Conservation (phyloP, 1,140 invertebrate genomes). For the Telenomus remus region DNA sequence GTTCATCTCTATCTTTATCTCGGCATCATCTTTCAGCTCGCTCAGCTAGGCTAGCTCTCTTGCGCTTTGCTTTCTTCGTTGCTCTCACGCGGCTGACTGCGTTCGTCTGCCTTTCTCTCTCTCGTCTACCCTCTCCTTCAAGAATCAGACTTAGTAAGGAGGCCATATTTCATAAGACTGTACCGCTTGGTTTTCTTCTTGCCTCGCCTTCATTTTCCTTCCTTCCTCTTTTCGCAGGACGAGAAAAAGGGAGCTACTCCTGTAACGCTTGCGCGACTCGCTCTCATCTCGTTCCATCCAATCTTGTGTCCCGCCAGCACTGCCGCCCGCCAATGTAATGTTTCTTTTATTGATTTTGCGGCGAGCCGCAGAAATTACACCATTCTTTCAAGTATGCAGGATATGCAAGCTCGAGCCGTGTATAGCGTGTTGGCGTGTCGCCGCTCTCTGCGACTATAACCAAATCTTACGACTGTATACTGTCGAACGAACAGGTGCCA, state of each 20-base stretch:
- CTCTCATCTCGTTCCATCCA: slow-evolving; percentile 72
- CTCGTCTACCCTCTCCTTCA: slow-evolving; percentile 47
- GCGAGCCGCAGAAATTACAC: slow-evolving; percentile 70
- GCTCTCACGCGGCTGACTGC: slow-evolving; percentile 1
- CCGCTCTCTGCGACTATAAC: slow-evolving; percentile 1
- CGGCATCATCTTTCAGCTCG: slow-evolving; percentile 50
- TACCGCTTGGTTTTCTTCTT: slow-evolving; percentile 65
- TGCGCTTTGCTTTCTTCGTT: slow-evolving; percentile 20
- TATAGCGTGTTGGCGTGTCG: slow-evolving; percentile 25
- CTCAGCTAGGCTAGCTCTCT: slow-evolving; percentile 27
- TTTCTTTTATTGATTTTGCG: slow-evolving; percentile 77
- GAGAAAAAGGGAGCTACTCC: slow-evolving; percentile 60
- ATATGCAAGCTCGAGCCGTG: slow-evolving; percentile 41
- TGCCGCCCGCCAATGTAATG: slow-evolving; percentile 74
- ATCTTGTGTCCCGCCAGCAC: slow-evolving; percentile 64
- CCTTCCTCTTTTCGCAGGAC: slow-evolving; percentile 59
- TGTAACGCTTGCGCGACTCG: slow-evolving; percentile 72
- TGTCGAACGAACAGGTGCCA: no score
- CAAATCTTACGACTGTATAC: slow-evolving; percentile 6
- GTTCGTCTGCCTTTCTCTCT: not conserved
- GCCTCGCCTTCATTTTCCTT: slow-evolving; percentile 61
- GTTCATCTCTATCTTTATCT: slow-evolving; percentile 50
- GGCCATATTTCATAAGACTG: slow-evolving; percentile 74
- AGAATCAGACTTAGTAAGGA: slow-evolving; percentile 67
- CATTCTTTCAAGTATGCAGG: slow-evolving; percentile 56